Conservation (phyloP, 2,797 vertebrate species). For the Menidia menidia region DNA sequence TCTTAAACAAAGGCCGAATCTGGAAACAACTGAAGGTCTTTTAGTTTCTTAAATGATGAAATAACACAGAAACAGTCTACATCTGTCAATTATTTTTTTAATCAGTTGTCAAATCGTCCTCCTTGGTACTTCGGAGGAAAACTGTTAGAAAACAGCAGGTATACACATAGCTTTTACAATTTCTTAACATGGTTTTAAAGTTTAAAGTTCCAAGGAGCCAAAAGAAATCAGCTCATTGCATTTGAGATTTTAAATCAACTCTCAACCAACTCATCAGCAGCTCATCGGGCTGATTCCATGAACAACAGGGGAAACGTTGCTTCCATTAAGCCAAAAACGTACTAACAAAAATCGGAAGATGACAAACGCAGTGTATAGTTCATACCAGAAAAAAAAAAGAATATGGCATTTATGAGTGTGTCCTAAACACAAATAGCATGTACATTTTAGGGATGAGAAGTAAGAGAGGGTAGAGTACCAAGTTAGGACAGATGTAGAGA, state of each 20-base stretch:
- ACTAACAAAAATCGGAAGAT: no score
- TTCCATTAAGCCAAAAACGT: no score
- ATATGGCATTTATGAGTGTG: background rate
- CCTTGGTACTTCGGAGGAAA: no score
- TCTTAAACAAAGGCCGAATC: background rate
- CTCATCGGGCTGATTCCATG: no score
- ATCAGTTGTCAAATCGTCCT: no score
- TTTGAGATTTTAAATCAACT: background rate
- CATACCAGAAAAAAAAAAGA: no score
- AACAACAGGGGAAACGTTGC: no score
- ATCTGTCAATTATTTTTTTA: background rate
- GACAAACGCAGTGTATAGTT: no score
- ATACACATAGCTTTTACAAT: no score
- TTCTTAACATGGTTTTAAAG: background rate
- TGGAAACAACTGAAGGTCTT: background rate
- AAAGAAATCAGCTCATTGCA: background rate
- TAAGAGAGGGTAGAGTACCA: background rate
- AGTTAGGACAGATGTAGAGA: background rate
- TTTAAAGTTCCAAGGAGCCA: background rate
- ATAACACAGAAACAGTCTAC: background rate
- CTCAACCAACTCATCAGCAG: no score
- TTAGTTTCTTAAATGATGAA: background rate
- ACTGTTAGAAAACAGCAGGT: background rate
- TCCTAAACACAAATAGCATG: background rate
- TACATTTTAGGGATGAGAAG: background rate